Conservation (phyloP, 2,113 vertebrate species). For the Turdus rufiventris region DNA sequence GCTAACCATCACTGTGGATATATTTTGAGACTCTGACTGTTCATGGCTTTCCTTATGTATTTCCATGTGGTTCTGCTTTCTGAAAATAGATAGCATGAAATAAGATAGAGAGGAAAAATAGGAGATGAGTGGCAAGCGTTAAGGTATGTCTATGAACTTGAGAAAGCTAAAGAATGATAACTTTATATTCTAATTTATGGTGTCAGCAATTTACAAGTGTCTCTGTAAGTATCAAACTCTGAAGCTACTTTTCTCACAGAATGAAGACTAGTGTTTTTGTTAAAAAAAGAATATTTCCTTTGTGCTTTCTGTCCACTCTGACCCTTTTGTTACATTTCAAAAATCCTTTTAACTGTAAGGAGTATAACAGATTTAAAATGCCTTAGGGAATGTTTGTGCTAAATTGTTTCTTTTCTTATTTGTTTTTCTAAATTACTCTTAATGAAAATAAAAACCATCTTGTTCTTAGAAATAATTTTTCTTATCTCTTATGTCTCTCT, state of each 20-base stretch:
- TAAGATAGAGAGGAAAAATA: background rate
- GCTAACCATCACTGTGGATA: background rate
- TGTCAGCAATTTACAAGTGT: background rate
- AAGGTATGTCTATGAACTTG: background rate
- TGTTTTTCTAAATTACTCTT: slow-evolving; percentile 20
- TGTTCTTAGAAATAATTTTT: slow-evolving; percentile 25
- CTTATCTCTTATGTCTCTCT: background rate
- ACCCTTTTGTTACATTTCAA: slow-evolving; percentile 55
- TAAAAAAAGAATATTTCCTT: slow-evolving; percentile 24
- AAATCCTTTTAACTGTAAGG: background rate
- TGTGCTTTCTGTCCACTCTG: slow-evolving; percentile 53
- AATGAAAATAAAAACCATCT: slow-evolving; percentile 47
- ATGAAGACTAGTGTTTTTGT: slow-evolving; percentile 43
- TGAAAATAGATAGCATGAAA: background rate
- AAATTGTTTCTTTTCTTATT: slow-evolving; percentile 25
- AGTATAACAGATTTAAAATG: slow-evolving; percentile 61
- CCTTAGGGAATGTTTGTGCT: slow-evolving; percentile 48
- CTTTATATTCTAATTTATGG: background rate
- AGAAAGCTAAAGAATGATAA: background rate
- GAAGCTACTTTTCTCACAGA: slow-evolving; percentile 32
- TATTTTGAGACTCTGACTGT: background rate
- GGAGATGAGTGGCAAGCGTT: background rate
- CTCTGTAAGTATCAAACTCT: slow-evolving; percentile 32
- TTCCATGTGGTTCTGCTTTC: background rate
- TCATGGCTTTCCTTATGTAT: background rate